Base-by-base conservation (phyloP, 2,113 vertebrate species). In the Peromyscus maniculatus region DNA sequence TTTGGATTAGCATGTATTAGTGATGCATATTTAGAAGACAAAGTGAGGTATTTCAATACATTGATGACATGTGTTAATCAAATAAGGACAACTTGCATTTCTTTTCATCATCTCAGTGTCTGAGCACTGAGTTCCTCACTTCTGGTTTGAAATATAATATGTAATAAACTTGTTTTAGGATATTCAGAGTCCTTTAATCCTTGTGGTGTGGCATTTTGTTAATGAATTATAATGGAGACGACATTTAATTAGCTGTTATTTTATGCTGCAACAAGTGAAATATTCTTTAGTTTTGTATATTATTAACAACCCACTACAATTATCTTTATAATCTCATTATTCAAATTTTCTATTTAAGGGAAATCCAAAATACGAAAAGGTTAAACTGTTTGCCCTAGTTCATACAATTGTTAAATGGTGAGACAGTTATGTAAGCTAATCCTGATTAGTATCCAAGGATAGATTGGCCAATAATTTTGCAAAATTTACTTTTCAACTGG, bases 141-240 rank as follows among this genome's bases (percentile, higher is more conserved):
- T 59, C 55, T 52, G 26, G 55, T 52, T 83, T 24, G 17, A 72
- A 55, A 66, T 64, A 64, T 52, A 39, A 90, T 92, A 33, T 72
- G 4, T 39, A 82, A 43, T 64, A 75, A 9, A 17, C 21, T 7
- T 15, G 2, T 26, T 92, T 59, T 67, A 90, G 52, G 15, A 62
- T 62, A 2, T 64, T 78, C 7, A 26, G 49, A 80, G 57, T 19
- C 86, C 46, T 26, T 91, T 91, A 83, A 10, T 78, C 5, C 26
- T 91, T 74, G 77, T 89, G 2, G 12, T 64, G 31, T 79, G 83
- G 1, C 62, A 89, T 87, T 74, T 91, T 96, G 43, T 83, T 93
- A n/a, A 91, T 75, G 86, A 91, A 72, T 88, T 95, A 95, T 62
- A 83, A 94, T 33, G 7, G 4, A 75, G 10, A 31, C 75, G 89